Evolutionary conservation across 1,140 invertebrate genomes (phyloP).

Genomic region (Aporrectodea caliginosa): DNA sequence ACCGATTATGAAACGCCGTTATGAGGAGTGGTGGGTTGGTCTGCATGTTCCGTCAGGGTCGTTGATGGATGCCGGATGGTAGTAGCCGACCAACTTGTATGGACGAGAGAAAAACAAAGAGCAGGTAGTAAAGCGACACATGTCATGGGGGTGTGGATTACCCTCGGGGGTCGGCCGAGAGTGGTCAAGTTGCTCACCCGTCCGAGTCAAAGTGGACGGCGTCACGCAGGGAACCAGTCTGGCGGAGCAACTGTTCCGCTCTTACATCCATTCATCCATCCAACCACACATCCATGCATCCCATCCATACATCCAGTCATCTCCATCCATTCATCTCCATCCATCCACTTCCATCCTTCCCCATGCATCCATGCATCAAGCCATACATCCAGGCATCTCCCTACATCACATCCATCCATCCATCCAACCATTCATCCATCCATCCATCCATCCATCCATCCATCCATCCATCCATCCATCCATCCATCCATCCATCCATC

Average conservation of each 20-base stretch:
- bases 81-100: too few relatives aligned
- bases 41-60: too few relatives aligned
- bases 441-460: conserved; percentile 18
- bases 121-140: neutral
- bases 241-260: neutral
- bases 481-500: conserved; percentile 6
- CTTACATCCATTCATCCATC: neutral
- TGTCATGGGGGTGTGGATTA: neutral
- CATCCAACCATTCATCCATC: conserved; percentile 16
- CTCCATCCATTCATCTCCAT: neutral
- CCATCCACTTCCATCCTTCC: too few relatives aligned
- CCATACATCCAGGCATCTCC: conserved; percentile 3
- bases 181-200: neutral
- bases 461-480: conserved; percentile 5
- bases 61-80: too few relatives aligned
- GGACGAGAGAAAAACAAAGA: too few relatives aligned
- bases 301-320: neutral
- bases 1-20: too few relatives aligned
- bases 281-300: neutral
- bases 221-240: neutral
- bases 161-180: neutral
- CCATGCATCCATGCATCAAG: neutral
- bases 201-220: neutral
- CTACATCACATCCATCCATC: too few relatives aligned
- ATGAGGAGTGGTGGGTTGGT: too few relatives aligned